A percentile compares a stretch with the other conserved stretches of the same genome.
Evolutionary conservation across 2,888 invertebrate species (phyloP).

Genomic region (Stomorhina lunata): DNA sequence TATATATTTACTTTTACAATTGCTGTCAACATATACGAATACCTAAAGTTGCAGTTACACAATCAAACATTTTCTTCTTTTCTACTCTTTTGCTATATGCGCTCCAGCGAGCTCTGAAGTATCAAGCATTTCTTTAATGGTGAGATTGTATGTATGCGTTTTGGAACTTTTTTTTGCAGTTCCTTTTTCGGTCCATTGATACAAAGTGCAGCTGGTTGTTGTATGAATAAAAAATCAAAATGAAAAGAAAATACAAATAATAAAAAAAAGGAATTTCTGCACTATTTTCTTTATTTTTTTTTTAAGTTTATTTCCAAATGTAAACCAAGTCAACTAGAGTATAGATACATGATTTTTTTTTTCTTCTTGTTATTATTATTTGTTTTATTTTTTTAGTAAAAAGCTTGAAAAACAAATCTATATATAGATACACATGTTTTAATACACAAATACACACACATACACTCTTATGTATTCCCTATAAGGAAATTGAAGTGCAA

Average conservation of each 20-base stretch:
- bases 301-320: conserved; percentile 48
- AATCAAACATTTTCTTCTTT: conserved; percentile 14
- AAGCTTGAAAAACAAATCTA: conserved; percentile 16
- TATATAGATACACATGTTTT: neutral
- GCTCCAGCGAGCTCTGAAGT: conserved; percentile 43
- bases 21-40: conserved; percentile 43
- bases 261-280: neutral
- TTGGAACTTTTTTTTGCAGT: neutral
- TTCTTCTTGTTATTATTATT: conserved; percentile 23
- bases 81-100: neutral
- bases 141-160: neutral
- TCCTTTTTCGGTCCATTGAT: conserved; percentile 33
- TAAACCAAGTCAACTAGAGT: conserved; percentile 59
- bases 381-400: conserved; percentile 27
- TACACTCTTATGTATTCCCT: neutral
- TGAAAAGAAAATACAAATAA: neutral
- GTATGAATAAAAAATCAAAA: conserved; percentile 19
- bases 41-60: conserved; percentile 7
- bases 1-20: conserved; percentile 2
- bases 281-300: conserved; percentile 8
- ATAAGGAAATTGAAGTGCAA: conserved; percentile 40
- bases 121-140: conserved; percentile 35
- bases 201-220: conserved; percentile 49
- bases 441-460: neutral
- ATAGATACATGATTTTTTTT: conserved; percentile 33